Evolutionary conservation across 2,113 vertebrate genomes (phyloP).

Genomic region (Lethenteron reissneri): DNA sequence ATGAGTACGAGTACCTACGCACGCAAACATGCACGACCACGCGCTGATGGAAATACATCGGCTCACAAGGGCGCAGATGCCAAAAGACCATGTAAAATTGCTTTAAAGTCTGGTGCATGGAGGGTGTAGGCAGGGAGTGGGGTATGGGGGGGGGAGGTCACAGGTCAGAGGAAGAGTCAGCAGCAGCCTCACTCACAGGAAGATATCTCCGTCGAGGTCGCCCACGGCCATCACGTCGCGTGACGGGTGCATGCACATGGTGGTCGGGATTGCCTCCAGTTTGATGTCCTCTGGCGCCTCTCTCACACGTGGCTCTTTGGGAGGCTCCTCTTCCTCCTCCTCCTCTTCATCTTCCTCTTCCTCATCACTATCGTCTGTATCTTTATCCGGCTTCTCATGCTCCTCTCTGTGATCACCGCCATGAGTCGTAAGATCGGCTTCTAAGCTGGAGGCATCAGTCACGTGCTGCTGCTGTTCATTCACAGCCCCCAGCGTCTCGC

Average conservation of each 20-base stretch:
- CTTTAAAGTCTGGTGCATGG: background rate
- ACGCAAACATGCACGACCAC: background rate
- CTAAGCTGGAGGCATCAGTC: no score
- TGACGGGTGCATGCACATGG: conserved; percentile 56
- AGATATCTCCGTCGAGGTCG: conserved; percentile 78
- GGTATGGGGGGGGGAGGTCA: background rate
- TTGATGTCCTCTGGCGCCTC: conserved; percentile 63
- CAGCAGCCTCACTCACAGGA: conserved; percentile 26
- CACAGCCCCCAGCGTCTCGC: no score
- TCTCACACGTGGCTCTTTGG: conserved; percentile 21
- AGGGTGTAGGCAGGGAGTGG: background rate
- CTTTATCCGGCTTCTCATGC: background rate
- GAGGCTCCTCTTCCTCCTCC: conserved; percentile 14
- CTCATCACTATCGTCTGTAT: background rate
- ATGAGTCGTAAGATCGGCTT: no score
- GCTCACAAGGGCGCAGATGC: background rate
- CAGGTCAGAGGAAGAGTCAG: background rate
- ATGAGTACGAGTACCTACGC: conserved; percentile 50
- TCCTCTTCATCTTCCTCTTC: conserved; percentile 11
- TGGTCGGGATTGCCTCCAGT: conserved; percentile 57
- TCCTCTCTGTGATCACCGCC: no score
- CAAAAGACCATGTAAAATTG: background rate
- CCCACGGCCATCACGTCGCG: conserved; percentile 51
- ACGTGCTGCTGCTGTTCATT: no score
- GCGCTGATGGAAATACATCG: background rate